phyloP scores from a whole-genome alignment of 2,797 vertebrate genomes.

The Onychomys leucogaster region DNA sequence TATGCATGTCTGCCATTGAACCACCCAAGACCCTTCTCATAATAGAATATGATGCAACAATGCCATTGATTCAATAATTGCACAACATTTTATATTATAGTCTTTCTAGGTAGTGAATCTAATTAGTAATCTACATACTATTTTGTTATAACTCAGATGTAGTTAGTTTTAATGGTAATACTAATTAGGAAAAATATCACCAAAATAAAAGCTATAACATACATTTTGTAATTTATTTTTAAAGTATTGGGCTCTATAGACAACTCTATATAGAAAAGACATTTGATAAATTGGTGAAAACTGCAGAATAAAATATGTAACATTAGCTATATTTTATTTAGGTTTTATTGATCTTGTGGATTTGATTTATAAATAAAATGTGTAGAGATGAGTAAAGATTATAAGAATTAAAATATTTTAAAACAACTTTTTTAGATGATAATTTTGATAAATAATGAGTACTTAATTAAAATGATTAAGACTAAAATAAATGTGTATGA shows the following conservation, averaged over 20 bases:
- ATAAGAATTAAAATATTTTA: background rate
- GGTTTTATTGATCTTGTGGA: background rate
- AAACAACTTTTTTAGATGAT: background rate
- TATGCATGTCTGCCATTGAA: background rate
- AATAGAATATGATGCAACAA: background rate
- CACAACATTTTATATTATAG: background rate
- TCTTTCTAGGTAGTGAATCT: background rate
- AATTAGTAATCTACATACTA: background rate
- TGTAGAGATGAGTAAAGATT: background rate
- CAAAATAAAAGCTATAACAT: slow-evolving; percentile 3
- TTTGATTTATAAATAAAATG: slow-evolving; percentile 36
- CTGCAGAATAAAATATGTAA: slow-evolving; percentile 45
- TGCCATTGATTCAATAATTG: background rate
- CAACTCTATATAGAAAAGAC: background rate
- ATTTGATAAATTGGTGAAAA: background rate
- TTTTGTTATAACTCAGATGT: background rate
- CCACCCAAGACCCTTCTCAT: background rate
- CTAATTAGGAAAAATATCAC: slow-evolving; percentile 24
- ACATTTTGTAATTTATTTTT: slow-evolving; percentile 12
- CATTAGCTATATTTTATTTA: slow-evolving; percentile 16
- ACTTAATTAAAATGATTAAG: background rate
- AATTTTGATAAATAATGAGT: slow-evolving; percentile 10
- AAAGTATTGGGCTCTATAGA: background rate
- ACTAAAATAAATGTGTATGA: slow-evolving; percentile 7
- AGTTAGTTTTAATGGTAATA: background rate